Percentiles rank a stretch among this genome's conserved stretches.
phyloP scores from a whole-genome alignment of 2,797 vertebrate species.

The Perdix hodgsoniae region DNA sequence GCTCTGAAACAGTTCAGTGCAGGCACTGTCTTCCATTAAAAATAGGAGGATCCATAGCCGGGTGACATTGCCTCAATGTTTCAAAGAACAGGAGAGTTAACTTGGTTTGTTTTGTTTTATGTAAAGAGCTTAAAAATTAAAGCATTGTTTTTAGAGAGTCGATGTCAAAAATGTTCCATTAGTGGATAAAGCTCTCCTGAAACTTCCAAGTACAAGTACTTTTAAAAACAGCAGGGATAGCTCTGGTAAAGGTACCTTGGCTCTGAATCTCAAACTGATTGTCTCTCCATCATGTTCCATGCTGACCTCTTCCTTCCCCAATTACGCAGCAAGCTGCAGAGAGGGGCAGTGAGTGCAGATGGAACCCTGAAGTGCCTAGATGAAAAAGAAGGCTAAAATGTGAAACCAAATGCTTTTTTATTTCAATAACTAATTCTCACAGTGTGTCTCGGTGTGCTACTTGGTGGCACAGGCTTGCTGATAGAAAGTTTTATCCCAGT shows the following conservation, averaged over 20 bases:
- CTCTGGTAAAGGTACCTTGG: neutral
- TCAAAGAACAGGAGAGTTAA: neutral
- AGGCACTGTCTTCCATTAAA: neutral
- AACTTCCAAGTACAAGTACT: neutral
- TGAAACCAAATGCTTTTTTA: neutral
- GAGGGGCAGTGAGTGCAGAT: neutral
- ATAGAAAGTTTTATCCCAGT: neutral
- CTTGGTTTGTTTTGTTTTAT: neutral
- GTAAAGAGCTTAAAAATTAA: neutral
- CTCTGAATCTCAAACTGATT: neutral
- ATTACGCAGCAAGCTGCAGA: neutral
- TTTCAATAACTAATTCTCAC: neutral
- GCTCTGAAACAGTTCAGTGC: neutral
- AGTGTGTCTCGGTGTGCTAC: neutral
- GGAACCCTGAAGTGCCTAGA: neutral
- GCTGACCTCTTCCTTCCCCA: neutral
- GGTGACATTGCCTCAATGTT: neutral
- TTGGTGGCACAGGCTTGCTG: rapidly evolving
- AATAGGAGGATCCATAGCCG: neutral
- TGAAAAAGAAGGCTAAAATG: neutral
- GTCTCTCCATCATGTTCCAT: neutral
- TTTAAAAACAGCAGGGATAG: neutral
- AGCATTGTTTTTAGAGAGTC: neutral
- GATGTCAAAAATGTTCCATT: neutral
- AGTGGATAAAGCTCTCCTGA: neutral